A percentile compares a stretch with the other conserved stretches of the same genome.
These are phyloP conservation scores for Hippocampus kuda DNA, from an alignment of 2,797 vertebrate genomes.

Conservation along the genomic window DNA sequence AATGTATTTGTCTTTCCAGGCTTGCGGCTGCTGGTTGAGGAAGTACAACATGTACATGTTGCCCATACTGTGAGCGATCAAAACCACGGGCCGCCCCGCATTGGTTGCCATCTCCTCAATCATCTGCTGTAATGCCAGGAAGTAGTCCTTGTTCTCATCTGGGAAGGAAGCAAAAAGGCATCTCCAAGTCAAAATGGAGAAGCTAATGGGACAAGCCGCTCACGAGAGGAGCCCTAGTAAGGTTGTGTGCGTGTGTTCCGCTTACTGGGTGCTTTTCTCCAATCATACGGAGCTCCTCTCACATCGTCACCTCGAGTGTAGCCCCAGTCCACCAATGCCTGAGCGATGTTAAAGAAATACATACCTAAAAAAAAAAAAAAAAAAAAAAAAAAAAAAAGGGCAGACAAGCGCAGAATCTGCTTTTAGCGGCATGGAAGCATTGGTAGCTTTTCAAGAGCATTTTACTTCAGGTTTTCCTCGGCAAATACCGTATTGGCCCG, in stretches of 20 bases:
- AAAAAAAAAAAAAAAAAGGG: constrained; percentile 28
- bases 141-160: constrained; percentile 92
- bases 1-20: constrained; percentile 92
- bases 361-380: constrained; percentile 69
- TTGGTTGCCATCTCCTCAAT: constrained; percentile 84
- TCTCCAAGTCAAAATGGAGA: not conserved
- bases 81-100: constrained; percentile 77
- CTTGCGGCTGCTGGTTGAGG: constrained; percentile 85
- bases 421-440: not conserved
- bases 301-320: constrained; percentile 83
- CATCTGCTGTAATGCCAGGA: constrained; percentile 79
- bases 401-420: constrained; percentile 2
- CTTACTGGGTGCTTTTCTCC: constrained; percentile 95
- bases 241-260: constrained; percentile 1
- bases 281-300: constrained; percentile 92
- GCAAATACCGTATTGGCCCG: not conserved
- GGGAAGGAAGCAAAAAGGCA: not conserved
- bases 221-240: not conserved
- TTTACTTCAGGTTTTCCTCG: not conserved
- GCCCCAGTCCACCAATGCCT: constrained; percentile 81
- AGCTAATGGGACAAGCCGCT: not conserved
- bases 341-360: constrained; percentile 89
- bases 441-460: not conserved
- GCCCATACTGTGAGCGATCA: constrained; percentile 98
- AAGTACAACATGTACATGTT: constrained; percentile 96